Base-by-base conservation (phyloP, 2,888 invertebrate species). In the Rotaria macrura region DNA sequence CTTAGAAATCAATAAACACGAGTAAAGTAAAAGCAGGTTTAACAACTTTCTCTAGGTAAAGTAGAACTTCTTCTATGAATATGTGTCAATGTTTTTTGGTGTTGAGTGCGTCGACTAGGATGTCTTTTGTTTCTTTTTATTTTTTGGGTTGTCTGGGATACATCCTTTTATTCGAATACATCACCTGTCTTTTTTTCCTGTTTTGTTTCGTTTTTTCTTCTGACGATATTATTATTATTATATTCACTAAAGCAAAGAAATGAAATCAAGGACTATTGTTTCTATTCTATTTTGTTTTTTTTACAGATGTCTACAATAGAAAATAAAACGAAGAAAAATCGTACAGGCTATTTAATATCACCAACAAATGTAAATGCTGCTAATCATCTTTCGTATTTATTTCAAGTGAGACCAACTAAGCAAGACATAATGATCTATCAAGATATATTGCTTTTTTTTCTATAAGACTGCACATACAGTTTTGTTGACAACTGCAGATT, bases 311-410 rank as follows among this genome's bases (percentile, higher is more conserved):
- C 79, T 43, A 25, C 43, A 79, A 25, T 43, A 79, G 25, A 40
- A 43, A 43, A 40, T 40, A 79, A 79, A 79, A n/a, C 40, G 2
- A 43, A 79, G 25, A 40, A 40, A 43, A n/a, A 20, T n/a, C 43
- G 43, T 9, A 79, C 79, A 79, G 43, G 43, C n/a, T 43, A 43
- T 79, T 79, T 79, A 43, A 43, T 43, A 43, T 79, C 79, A 79
- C 43, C 79, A 23, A 79, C 43, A 79, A 40, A 40, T 79, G 20
- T 79, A 43, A 79, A n/a, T 43, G 79, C 79, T 43, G 79, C 43
- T 43, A 40, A 79, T 79, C 79, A 79, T 79, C 79, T 79, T 25
- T 79, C 79, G 9, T 79, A 79, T 43, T 40, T 79, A 79, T 79
- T 79, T 79, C 79, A 79, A 79, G 79, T 79, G 20, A 43, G 79